Evolutionary conservation across 2,888 invertebrate species (phyloP).

Genomic region (Ellobium chinense): DNA sequence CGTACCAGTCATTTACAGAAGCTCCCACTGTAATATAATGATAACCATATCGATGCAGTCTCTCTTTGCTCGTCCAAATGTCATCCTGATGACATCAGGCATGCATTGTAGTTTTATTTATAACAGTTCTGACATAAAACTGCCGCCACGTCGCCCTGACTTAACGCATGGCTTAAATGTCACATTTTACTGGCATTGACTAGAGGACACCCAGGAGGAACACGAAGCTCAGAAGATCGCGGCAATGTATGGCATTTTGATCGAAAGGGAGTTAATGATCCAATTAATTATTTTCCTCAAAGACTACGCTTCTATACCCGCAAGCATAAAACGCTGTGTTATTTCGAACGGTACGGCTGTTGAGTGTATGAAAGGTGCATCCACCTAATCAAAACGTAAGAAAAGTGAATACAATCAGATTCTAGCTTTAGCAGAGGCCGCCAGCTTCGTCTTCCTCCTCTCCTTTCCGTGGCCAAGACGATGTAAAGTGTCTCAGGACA

Average conservation of each 20-base stretch:
- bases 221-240: background rate
- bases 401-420: too few relatives aligned
- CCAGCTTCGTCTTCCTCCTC: too few relatives aligned
- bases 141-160: background rate
- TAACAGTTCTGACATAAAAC: background rate
- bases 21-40: background rate
- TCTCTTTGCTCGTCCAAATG: background rate
- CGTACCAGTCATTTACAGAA: too few relatives aligned
- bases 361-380: background rate
- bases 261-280: background rate
- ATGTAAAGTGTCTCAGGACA: too few relatives aligned
- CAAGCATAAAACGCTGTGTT: background rate
- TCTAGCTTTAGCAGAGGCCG: too few relatives aligned
- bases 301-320: background rate
- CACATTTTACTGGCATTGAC: background rate
- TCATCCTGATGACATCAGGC: background rate
- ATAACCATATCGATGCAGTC: background rate
- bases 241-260: background rate
- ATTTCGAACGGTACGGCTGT: background rate
- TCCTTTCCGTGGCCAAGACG: too few relatives aligned
- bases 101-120: background rate
- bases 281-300: background rate
- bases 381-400: too few relatives aligned
- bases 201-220: background rate
- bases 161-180: background rate